These are phyloP conservation scores for Gnathonemus longibarbis DNA, from an alignment of 2,113 vertebrate genomes.

Conservation along the genomic window DNA sequence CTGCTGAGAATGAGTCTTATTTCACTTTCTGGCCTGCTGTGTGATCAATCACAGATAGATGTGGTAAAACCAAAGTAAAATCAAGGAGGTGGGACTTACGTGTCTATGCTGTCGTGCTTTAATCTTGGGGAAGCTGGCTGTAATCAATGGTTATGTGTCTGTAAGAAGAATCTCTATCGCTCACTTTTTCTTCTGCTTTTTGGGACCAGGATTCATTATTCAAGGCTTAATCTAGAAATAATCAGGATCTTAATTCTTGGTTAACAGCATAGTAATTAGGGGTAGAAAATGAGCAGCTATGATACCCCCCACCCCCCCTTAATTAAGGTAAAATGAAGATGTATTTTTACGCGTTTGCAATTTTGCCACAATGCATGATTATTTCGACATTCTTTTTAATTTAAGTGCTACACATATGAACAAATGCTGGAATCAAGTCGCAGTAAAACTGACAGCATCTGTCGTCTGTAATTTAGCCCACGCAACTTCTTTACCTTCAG, in stretches of 20 bases:
- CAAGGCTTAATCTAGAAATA: background rate
- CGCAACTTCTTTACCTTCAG: background rate
- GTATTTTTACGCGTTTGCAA: background rate
- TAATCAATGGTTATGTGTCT: background rate
- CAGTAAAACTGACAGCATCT: background rate
- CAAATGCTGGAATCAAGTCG: constrained; percentile 3
- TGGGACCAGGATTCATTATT: background rate
- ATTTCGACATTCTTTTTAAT: background rate
- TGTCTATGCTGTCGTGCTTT: background rate
- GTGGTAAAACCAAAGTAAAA: background rate
- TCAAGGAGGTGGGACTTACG: background rate
- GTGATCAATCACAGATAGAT: background rate
- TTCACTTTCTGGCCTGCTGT: background rate
- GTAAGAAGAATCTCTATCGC: background rate
- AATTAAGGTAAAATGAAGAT: background rate
- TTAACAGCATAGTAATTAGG: background rate
- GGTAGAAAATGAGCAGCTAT: background rate
- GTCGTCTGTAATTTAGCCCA: background rate
- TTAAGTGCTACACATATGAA: background rate
- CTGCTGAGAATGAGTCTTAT: too few relatives aligned
- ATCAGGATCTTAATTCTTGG: background rate
- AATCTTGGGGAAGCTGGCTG: background rate
- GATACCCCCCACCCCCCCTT: background rate
- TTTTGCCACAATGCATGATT: background rate
- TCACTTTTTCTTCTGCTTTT: background rate